These are phyloP conservation scores for Hirtodrosophila histrioides DNA, from an alignment of 2,888 invertebrate genomes.

Conservation along the genomic window DNA sequence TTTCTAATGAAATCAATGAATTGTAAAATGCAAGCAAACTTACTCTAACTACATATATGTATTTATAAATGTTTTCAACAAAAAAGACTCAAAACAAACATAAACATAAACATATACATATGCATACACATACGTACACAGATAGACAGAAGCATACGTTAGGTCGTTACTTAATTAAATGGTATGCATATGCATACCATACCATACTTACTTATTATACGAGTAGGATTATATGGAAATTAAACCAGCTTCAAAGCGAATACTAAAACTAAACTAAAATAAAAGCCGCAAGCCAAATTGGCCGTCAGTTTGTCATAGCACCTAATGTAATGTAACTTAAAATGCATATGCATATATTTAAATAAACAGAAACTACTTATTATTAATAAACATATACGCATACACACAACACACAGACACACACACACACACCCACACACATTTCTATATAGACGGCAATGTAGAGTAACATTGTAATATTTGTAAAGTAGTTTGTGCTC, in stretches of 20 bases:
- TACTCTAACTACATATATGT: constrained; percentile 20
- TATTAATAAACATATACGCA: constrained; percentile 26
- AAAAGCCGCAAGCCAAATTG: constrained; percentile 63
- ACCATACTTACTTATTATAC: constrained; percentile 31
- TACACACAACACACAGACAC: constrained; percentile 2
- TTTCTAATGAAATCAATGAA: constrained; percentile 49
- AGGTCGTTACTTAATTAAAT: constrained; percentile 65
- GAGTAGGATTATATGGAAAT: constrained; percentile 41
- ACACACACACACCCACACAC: constrained; percentile 11
- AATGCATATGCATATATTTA: constrained; percentile 31
- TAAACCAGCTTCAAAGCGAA: constrained; percentile 38
- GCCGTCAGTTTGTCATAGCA: constrained; percentile 70
- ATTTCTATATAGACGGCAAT: constrained; percentile 39
- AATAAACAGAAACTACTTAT: constrained; percentile 40
- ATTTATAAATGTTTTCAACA: constrained; percentile 42
- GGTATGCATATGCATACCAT: constrained; percentile 24
- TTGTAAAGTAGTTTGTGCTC: constrained; percentile 72
- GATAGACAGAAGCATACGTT: constrained; percentile 41
- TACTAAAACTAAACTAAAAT: constrained; percentile 34
- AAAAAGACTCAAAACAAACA: constrained; percentile 31
- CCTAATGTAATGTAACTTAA: constrained; percentile 67
- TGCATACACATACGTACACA: constrained; percentile 27
- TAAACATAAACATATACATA: constrained; percentile 17
- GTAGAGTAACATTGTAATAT: constrained; percentile 65
- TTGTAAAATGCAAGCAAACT: constrained; percentile 23